Evolutionary conservation across 2,113 vertebrate species (phyloP), one percentile per base, ranked within the genome.

Genomic region (Catharus minimus): DNA sequence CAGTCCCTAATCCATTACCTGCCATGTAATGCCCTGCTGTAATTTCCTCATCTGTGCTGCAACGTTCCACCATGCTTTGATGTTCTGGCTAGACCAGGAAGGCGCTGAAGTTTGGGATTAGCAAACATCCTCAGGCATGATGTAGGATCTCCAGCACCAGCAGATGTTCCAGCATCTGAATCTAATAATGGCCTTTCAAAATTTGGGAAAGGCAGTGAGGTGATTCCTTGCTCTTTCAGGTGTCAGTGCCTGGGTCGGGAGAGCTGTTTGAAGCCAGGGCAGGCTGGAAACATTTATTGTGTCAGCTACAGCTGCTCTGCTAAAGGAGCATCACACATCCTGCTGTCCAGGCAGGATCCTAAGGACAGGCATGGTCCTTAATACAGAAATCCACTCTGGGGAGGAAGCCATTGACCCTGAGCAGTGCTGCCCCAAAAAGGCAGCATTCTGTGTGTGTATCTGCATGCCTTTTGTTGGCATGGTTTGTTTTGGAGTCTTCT

Each of bases 1-100:
- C 78, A 92, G 74, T 61, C 74, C 41, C 82, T 82, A 78, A 92
- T 92, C 94, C 92, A 91, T 95, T 96, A 95, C 92, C 93, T 93
- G 86, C 90, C 89, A 56, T 44, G 68, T 72, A 92, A 87, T 62
- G 83, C 55, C 84, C 56, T 5, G 10, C 75, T 74, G 67, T 76
- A 69, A 94, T 88, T 95, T 94, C 89, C 92, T 90, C 83, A 72
- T 90, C 77, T 41, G 75, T 1, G 2, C 88, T 24, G 52, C 71
- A 93, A 53, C 0, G n/a, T 77, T 94, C 79, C 0, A 1, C 78
- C 72, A n/a, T 11, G 38, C 92, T 96, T 95, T 95, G 95, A 95
- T 91, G 88, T 91, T 82, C 73, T 94, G 82, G 92, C 47, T 58
- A 85, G 78, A 62, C 61, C 79, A 86, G 43, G 78, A 83, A 95